Conservation (phyloP, 2,888 invertebrate genomes). For the Yponomeuta malinellus region DNA sequence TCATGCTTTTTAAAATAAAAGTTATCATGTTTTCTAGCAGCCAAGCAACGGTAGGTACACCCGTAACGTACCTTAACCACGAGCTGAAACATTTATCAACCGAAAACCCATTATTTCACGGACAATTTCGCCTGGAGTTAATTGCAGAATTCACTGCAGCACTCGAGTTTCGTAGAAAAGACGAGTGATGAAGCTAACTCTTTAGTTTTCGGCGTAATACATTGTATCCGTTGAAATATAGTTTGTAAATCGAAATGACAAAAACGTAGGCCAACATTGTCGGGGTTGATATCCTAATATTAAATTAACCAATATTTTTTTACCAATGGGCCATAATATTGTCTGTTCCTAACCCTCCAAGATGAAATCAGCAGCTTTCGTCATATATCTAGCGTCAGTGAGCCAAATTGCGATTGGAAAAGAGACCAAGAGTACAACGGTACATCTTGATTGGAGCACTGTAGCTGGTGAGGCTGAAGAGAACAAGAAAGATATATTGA, state of each 20-base stretch:
- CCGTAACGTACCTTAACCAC: neutral
- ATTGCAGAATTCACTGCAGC: neutral
- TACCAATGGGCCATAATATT: too few species aligned
- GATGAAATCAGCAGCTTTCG: neutral
- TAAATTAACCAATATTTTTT: too few species aligned
- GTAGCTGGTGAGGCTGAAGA: constrained; percentile 52
- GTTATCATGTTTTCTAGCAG: too few species aligned
- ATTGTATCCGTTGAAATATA: too few species aligned
- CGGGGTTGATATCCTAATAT: too few species aligned
- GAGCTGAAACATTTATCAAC: neutral
- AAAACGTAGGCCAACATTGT: too few species aligned
- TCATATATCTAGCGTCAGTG: neutral
- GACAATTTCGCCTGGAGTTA: neutral
- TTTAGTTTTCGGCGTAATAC: too few species aligned
- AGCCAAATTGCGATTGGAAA: neutral
- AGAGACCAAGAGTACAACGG: neutral
- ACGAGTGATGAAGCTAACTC: neutral
- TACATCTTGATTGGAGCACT: constrained; percentile 39
- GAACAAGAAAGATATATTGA: constrained; percentile 48
- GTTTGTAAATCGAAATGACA: too few species aligned
- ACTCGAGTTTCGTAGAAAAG: neutral
- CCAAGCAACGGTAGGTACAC: too few species aligned
- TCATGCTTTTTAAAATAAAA: too few species aligned
- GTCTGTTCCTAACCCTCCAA: neutral
- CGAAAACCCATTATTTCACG: neutral